These are phyloP conservation scores for Petrophora chlorosata DNA, from an alignment of 2,888 invertebrate genomes.

Conservation along the genomic window DNA sequence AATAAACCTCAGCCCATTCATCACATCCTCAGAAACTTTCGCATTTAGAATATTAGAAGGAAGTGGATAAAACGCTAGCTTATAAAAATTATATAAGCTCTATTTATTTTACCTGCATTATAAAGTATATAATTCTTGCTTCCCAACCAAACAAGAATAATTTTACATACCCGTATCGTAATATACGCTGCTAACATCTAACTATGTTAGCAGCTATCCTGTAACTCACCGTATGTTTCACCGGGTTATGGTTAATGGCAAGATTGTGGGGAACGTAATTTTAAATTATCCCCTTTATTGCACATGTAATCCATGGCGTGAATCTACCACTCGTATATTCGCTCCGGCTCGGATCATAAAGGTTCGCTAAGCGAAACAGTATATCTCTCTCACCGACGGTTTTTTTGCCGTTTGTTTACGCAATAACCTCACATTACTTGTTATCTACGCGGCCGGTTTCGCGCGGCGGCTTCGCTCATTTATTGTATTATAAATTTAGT, in stretches of 20 bases:
- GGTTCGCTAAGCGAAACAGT: constrained; percentile 64
- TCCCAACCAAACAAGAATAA: constrained; percentile 2
- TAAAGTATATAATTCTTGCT: neutral
- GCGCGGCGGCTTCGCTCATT: constrained; percentile 70
- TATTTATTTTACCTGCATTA: too few species aligned
- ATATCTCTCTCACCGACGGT: constrained; percentile 64
- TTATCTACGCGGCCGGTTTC: constrained; percentile 73
- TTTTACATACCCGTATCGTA: constrained; percentile 4
- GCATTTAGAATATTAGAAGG: too few species aligned
- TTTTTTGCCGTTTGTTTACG: constrained; percentile 78
- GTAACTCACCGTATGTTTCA: constrained; percentile 38
- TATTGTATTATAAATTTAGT: constrained; percentile 81
- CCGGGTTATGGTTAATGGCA: constrained; percentile 64
- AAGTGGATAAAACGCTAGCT: too few species aligned
- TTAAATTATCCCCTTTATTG: constrained; percentile 75
- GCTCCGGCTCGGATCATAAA: constrained; percentile 68
- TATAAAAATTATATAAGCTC: too few species aligned
- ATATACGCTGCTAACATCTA: constrained; percentile 5
- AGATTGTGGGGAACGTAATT: constrained; percentile 70
- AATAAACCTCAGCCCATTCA: too few species aligned
- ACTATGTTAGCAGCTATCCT: constrained; percentile 18
- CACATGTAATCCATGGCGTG: constrained; percentile 69
- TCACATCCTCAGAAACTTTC: too few species aligned
- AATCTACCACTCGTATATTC: constrained; percentile 70
- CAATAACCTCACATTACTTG: constrained; percentile 75